phyloP scores from a whole-genome alignment of 1,140 invertebrate species.

The Tribolium madens region DNA sequence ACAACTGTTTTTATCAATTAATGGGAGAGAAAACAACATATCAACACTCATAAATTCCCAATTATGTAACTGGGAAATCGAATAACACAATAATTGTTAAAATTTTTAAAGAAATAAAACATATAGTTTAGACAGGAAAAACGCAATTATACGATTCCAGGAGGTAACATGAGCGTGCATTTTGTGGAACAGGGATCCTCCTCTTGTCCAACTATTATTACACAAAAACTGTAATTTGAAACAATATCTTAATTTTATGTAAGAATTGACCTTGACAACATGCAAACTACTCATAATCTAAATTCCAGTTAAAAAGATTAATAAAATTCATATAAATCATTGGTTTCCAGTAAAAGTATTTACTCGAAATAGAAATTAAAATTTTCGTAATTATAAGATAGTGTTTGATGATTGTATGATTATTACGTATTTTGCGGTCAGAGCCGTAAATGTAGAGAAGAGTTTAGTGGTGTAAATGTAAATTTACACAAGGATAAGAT shows the following conservation, averaged over 20 bases:
- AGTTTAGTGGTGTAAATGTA: not conserved
- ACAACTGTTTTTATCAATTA: no score
- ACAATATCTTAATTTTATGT: conserved; percentile 31
- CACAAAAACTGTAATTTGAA: conserved; percentile 9
- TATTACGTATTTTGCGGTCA: not conserved
- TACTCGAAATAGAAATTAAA: conserved; percentile 1
- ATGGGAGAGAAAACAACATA: not conserved
- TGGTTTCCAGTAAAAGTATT: conserved; percentile 4
- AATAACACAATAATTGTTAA: not conserved
- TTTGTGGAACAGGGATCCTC: not conserved
- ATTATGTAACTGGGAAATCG: not conserved
- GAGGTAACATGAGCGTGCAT: not conserved
- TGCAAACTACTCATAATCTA: conserved; percentile 18
- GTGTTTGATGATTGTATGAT: not conserved
- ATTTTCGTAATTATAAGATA: not conserved
- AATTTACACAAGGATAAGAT: not conserved
- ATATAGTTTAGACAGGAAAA: not conserved
- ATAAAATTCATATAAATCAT: conserved; percentile 1
- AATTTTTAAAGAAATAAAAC: no score
- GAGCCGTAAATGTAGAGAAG: not conserved
- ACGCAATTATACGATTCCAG: not conserved
- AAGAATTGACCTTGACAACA: conserved; percentile 1
- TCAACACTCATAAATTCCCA: not conserved
- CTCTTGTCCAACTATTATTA: not conserved
- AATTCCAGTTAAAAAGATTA: not conserved